Evolutionary conservation across 2,888 invertebrate genomes (phyloP).

Genomic region (Ichneumoninae sp.): DNA sequence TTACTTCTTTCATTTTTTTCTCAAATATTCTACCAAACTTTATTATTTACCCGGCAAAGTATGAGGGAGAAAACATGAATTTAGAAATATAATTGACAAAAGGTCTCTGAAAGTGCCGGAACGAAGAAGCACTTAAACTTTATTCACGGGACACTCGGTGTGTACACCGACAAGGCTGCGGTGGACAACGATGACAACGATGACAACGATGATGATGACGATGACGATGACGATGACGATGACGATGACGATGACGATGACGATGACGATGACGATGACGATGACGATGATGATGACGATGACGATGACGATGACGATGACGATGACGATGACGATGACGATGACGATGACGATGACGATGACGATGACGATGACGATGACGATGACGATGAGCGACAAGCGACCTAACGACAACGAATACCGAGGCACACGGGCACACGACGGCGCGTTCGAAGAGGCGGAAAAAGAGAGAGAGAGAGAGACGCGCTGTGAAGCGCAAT

Average conservation of each 20-base stretch:
- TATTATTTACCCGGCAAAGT: background rate
- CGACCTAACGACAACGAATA: background rate
- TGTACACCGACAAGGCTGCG: background rate
- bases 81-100: background rate
- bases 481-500: slow-evolving; percentile 76
- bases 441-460: slow-evolving; percentile 63
- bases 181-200: slow-evolving; percentile 16
- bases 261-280: slow-evolving; percentile 20
- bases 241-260: background rate
- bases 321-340: background rate
- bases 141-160: slow-evolving; percentile 11
- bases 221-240: no score
- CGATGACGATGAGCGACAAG: background rate
- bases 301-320: background rate
- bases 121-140: background rate
- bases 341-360: slow-evolving; percentile 18
- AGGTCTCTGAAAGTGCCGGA: background rate
- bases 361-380: no score
- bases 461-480: slow-evolving; percentile 47
- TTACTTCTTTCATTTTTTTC: background rate
- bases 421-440: slow-evolving; percentile 30
- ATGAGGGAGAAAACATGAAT: background rate
- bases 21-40: background rate
- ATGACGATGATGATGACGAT: no score
- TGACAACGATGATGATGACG: background rate